phyloP scores from a whole-genome alignment of 2,888 invertebrate species.

The Cantharis rustica region DNA sequence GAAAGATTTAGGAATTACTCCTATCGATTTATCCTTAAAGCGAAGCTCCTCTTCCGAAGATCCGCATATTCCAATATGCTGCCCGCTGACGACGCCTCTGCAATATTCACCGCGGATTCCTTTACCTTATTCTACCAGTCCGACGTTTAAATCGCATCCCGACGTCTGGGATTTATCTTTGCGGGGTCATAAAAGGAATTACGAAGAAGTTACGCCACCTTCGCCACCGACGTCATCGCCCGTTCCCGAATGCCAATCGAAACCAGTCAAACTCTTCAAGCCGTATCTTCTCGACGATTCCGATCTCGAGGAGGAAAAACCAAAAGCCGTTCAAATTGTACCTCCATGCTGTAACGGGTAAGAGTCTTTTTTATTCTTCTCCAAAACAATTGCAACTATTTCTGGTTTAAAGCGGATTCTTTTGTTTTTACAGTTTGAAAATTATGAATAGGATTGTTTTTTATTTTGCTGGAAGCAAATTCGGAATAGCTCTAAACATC shows the following conservation, averaged over 20 bases:
- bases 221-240: slow-evolving; percentile 16
- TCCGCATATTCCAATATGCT: slow-evolving; percentile 23
- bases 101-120: slow-evolving; percentile 27
- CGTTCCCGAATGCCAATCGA: slow-evolving; percentile 43
- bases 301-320: slow-evolving; percentile 29
- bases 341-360: slow-evolving; percentile 53
- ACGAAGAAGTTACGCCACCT: slow-evolving; percentile 6
- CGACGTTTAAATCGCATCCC: slow-evolving; percentile 36
- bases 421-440: too few species aligned
- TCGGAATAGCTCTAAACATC: too few species aligned
- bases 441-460: too few species aligned
- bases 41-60: slow-evolving; percentile 41
- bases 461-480: too few species aligned
- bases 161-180: slow-evolving; percentile 55
- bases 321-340: neutral
- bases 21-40: slow-evolving; percentile 56
- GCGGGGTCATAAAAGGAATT: slow-evolving; percentile 42
- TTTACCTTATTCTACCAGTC: slow-evolving; percentile 22
- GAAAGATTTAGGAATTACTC: slow-evolving; percentile 42
- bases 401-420: neutral
- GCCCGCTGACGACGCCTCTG: slow-evolving; percentile 31
- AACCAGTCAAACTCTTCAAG: slow-evolving; percentile 77
- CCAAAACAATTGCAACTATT: neutral
- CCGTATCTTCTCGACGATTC: slow-evolving; percentile 70
- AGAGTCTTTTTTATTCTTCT: neutral